Base-by-base conservation (phyloP, 2,888 invertebrate genomes). In the Aleiodes alternator region DNA sequence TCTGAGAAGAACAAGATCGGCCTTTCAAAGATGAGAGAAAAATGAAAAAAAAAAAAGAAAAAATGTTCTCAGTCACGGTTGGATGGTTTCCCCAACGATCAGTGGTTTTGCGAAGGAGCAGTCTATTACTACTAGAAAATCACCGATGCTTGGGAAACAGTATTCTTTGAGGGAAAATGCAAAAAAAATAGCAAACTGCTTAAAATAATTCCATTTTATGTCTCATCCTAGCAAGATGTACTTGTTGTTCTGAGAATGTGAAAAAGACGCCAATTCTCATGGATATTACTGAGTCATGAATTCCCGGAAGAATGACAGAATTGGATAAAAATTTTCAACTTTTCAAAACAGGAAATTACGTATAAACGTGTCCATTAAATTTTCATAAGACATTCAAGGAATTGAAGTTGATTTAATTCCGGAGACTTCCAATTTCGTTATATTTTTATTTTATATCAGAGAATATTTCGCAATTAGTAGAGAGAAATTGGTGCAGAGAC, bases 31-130 rank as follows among this genome's bases (percentile, higher is more conserved):
- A 64, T 64, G 64, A 43, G 43, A 43, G 43, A 7, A 43, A 8
- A 34, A 34, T 34, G 3, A 48, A 43, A 43, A 64, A 48, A 48
- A 48, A 34, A 64, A 11, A 48, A 43, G 16, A 64, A 48, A 48
- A 48, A 34, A 64, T 23, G 7, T 48, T 34, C 43, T 64, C 64
- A 64, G 64, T 64, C 64, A 64, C 16, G 64, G 64, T 64, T 48
- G 64, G 11, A 64, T 64, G 14, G 43, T 11, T 64, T 23, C 16
- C 14, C 43, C 64, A 64, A 38, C 64, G 64, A 64, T 64, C 43
- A 11, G 43, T 43, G 43, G 43, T 43, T 43, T 43, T 43, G 43
- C 43, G 43, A 11, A 43, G 43, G 43, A 43, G 43, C 43, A 43
- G 43, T 43, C 43, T 43, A 43, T 43, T 43, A 43, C 43, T 43